Base-by-base conservation (phyloP, 2,797 vertebrate genomes). In the Takifugu ocellatus region DNA sequence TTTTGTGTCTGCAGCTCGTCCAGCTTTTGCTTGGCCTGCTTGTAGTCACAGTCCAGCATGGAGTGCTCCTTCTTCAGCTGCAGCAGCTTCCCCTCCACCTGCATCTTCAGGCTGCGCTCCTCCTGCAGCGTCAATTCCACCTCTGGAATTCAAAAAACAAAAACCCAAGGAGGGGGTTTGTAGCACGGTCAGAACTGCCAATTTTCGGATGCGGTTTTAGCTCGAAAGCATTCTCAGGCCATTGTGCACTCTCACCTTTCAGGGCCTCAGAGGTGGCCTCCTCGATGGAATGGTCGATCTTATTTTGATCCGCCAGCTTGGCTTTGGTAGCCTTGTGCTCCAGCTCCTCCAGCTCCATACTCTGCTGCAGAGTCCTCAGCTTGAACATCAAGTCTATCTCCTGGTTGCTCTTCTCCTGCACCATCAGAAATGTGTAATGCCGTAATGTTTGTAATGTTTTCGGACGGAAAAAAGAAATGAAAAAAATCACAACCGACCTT, bases 381-480 rank as follows among this genome's bases (percentile, higher is more conserved):
- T 96, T 94, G 61, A 96, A 99, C 0, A 93, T 96, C 88, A 96
- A 89, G 72, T 98, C 94, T 56, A 99, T 98, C 91, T 97, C 97
- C 85, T 95, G 93, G 79, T 96, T 98, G 86, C 85, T 95, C 76
- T 95, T 98, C 81, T 94, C 94, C 97, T 99, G 66, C 48, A 62
- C 5, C 67, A 43, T 42, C 44, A 68, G 44, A 64, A 1, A 45
- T 6, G 6, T 16, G 11, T 50, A 63, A 55, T 6, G 25, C 7
- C 6, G 61, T 29, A 21, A 21, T 21, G 21, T 21, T 21, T 21
- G 21, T 21, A 21, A 21, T 21, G 21, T 7, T 2, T 46, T 46
- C 7, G 36, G 36, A 14, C 14, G 15, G 7, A 12, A 46, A 21
- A 46, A 46, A 3, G 1, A 47, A 47, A 21, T 21, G 4, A 25